Conservation (phyloP, 37 sponge, comb jelly and placozoan genomes). For the Halichondria panicea region DNA sequence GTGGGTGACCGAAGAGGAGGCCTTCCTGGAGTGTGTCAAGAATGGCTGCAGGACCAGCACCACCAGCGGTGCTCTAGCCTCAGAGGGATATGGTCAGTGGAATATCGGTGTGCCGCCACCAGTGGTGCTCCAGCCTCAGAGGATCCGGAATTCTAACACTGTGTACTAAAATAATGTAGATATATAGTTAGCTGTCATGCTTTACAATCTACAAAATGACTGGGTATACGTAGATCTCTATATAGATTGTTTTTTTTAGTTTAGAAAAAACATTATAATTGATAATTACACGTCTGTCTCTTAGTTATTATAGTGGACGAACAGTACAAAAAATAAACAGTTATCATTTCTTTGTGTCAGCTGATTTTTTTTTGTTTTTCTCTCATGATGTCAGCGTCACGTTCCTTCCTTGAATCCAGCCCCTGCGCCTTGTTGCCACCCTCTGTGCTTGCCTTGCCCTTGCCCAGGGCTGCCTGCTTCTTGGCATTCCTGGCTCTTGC, state of each 20-base stretch:
- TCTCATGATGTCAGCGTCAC: constrained; percentile 92
- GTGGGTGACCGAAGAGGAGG: constrained; percentile 25
- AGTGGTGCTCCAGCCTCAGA: no score
- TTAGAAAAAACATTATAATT: no score
- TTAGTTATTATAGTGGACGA: no score
- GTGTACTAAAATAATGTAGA: no score
- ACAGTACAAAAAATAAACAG: not conserved
- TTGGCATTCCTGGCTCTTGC: constrained; percentile 84
- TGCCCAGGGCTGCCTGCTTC: constrained; percentile 53
- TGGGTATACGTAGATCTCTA: no score
- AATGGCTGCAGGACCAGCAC: constrained; percentile 4
- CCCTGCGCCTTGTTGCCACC: constrained; percentile 67
- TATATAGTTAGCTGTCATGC: no score
- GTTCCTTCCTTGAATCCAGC: constrained; percentile 64
- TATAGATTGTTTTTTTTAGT: no score
- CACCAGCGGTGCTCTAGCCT: not conserved
- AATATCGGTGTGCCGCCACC: no score
- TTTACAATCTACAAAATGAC: no score
- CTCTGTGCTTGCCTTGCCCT: constrained; percentile 25
- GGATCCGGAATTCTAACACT: no score
- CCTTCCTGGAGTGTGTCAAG: constrained; percentile 36
- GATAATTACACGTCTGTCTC: no score
- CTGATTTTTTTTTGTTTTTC: constrained; percentile 78
- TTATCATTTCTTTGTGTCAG: constrained; percentile 6
- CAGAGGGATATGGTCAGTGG: constrained; percentile 22